These are phyloP conservation scores for Calcarius ornatus DNA, from an alignment of 2,113 vertebrate species.

Conservation along the genomic window DNA sequence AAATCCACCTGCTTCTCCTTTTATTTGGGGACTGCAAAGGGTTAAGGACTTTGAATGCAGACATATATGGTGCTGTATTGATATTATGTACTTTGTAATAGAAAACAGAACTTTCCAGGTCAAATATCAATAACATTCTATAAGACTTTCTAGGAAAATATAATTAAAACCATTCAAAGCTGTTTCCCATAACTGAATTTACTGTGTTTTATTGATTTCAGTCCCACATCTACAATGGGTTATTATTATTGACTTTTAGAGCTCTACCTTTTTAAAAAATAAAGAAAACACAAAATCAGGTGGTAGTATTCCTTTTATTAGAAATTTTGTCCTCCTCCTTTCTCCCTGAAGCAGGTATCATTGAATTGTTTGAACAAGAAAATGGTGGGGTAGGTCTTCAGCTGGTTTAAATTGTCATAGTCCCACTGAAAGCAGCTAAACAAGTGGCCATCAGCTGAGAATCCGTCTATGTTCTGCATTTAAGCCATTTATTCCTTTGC, in stretches of 20 bases:
- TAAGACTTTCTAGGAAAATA: conserved; percentile 78
- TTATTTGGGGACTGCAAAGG: conserved; percentile 7
- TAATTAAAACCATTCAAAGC: conserved; percentile 76
- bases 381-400: conserved; percentile 4
- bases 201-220: conserved; percentile 40
- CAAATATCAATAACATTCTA: conserved; percentile 70
- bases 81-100: conserved; percentile 61
- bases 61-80: conserved; percentile 34
- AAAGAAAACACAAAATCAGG: conserved; percentile 28
- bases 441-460: background rate
- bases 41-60: conserved; percentile 46
- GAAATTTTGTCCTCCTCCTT: background rate
- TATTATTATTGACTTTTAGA: conserved; percentile 52
- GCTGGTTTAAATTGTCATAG: background rate
- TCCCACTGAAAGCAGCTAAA: background rate
- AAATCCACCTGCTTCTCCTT: conserved; percentile 3
- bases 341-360: background rate
- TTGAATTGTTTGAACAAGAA: conserved; percentile 14
- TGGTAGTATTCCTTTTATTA: conserved; percentile 39
- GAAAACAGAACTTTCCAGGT: conserved; percentile 66
- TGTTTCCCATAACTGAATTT: conserved; percentile 53
- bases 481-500: background rate
- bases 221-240: conserved; percentile 29
- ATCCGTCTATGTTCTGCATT: background rate
- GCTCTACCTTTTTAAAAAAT: conserved; percentile 32